Evolutionary conservation across 2,797 vertebrate species (phyloP), one percentile per base, ranked within the genome.

Genomic region (Epinephelus coioides): DNA sequence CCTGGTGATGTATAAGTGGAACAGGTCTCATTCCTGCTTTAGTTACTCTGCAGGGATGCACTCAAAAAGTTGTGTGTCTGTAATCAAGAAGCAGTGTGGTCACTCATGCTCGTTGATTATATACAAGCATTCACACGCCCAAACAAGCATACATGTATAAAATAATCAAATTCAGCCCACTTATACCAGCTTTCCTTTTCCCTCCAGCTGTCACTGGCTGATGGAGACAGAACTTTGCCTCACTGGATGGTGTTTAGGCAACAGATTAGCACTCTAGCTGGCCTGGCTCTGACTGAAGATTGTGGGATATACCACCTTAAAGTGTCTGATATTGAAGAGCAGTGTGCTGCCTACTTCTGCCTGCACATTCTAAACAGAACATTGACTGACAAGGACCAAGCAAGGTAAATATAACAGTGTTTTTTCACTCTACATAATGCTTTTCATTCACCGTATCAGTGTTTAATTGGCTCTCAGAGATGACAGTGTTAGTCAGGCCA

Each of bases 221-320:
- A 77, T 1, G 80, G 78, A 56, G 55, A 12, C 21, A 46, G n/a
- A 12, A 2, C 61, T 55, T 67, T 92, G 76, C 91, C 92, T 57
- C 79, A 81, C 61, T 92, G 69, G 92, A 14, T 93, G 86, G 76
- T 84, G 51, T 94, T 88, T 54, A 75, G 78, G 15, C 49, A 64
- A 0, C 8, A 67, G 1, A 88, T 79, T 46, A 83, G 69, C 44
- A 68, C 0, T 0, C 80, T 92, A 25, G 76, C 69, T 67, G 92
- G 92, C 25, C 57, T 95, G 82, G 90, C 78, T 0, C 75, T 91
- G 77, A 44, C 46, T 17, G 88, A 89, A 30, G 86, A 95, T 15
- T 80, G 13, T 1, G 25, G 90, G 44, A 53, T 11, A 1, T 87
- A 93, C 47, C 62, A 53, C 43, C 67, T 93, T 8, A 81, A 14